phyloP scores from a whole-genome alignment of 2,888 invertebrate genomes.

The Eueremaeus valkanovi region DNA sequence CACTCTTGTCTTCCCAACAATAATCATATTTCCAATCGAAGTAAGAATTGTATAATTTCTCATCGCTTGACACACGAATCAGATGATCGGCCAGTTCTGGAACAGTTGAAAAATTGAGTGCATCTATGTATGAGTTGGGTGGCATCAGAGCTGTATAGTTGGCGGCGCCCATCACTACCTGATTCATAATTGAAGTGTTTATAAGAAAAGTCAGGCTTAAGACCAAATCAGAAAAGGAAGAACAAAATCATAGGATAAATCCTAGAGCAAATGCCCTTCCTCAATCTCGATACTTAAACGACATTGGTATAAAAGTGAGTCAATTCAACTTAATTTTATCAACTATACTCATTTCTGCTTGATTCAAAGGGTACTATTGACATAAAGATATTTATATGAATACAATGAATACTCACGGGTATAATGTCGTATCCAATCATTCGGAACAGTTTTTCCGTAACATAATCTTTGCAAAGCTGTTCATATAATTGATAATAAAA shows the following conservation, averaged over 20 bases:
- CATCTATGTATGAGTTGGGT: slow-evolving; percentile 44
- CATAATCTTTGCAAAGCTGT: slow-evolving; percentile 37
- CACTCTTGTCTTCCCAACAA: not conserved
- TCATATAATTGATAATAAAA: not conserved
- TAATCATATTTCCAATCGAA: slow-evolving; percentile 16
- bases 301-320: no score
- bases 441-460: slow-evolving; percentile 30
- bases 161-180: not conserved
- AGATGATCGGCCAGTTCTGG: slow-evolving; percentile 6
- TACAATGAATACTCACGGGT: not conserved
- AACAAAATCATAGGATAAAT: no score
- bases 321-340: no score
- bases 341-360: no score
- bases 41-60: slow-evolving; percentile 12
- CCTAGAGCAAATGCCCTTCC: no score
- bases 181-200: not conserved
- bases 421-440: not conserved
- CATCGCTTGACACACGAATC: not conserved
- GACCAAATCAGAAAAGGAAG: no score
- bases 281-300: no score
- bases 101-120: slow-evolving; percentile 39
- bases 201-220: no score
- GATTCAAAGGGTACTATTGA: no score
- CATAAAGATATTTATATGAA: not conserved
- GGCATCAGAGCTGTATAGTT: slow-evolving; percentile 39